phyloP scores from a whole-genome alignment of 2,888 invertebrate genomes.

The Zygogramma bicolorata region DNA sequence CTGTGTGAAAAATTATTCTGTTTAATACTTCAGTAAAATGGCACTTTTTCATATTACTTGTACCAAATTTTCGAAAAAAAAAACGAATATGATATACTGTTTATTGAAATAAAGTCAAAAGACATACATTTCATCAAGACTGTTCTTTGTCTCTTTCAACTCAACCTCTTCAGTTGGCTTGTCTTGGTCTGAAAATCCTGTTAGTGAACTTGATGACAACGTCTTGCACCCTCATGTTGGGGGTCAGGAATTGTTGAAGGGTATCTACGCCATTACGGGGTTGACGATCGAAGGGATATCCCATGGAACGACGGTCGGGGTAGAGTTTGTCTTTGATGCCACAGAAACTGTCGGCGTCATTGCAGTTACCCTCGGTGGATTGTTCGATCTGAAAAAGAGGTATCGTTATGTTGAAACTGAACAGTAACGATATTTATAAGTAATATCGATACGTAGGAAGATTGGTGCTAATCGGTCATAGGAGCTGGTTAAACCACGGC shows the following conservation, averaged over 20 bases:
- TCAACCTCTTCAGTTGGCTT: conserved; percentile 15
- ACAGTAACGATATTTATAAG: too few relatives aligned
- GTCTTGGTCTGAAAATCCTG: conserved; percentile 59
- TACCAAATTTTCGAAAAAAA: too few relatives aligned
- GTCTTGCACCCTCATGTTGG: conserved; percentile 79
- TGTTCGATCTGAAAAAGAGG: conserved; percentile 68
- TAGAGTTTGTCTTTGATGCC: conserved; percentile 82
- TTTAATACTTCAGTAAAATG: too few relatives aligned
- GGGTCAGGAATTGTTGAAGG: conserved; percentile 76
- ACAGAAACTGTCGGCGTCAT: conserved; percentile 83
- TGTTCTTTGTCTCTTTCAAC: too few relatives aligned
- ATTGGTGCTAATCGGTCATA: too few relatives aligned
- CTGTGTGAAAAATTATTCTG: too few relatives aligned
- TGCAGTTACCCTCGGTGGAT: conserved; percentile 71
- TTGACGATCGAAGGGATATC: conserved; percentile 82
- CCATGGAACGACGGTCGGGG: conserved; percentile 87
- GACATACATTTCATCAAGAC: too few relatives aligned
- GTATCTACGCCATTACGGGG: conserved; percentile 71
- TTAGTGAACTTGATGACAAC: conserved; percentile 74
- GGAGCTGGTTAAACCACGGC: too few relatives aligned
- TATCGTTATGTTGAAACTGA: not conserved
- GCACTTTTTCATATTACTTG: too few relatives aligned
- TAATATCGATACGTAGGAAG: too few relatives aligned
- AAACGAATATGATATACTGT: too few relatives aligned
- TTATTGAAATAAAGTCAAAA: too few relatives aligned